Base-by-base conservation (phyloP, 2,113 vertebrate species). In the Porphyrio hochstetteri region DNA sequence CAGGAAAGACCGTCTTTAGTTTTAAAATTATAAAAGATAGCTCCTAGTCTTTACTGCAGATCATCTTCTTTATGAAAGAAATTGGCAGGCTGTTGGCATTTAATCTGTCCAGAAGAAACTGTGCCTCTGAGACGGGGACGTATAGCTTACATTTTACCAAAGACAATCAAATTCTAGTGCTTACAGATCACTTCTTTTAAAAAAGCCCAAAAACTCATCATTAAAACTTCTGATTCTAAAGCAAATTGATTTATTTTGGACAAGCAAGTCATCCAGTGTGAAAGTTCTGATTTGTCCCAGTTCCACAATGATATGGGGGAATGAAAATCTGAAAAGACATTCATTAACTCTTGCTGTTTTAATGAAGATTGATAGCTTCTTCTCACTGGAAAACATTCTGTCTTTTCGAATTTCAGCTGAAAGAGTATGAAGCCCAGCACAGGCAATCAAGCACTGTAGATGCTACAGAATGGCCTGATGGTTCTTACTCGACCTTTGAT, bases 381-480 rank as follows among this genome's bases (percentile, higher is more conserved):
- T 61, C 44, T 72, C 27, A 53, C 59, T 65, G 53, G 21, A 77
- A 89, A 72, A 85, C 44, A 1, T 89, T 94, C 16, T 90, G 40
- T 92, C 57, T 95, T 82, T 81, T 93, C 56, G 98, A 96, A 97
- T 98, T 98, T 97, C 98, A 99, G 99, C 98, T 99, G 97, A 99
- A 99, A 97, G 99, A 99, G 86, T 99, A 99, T 92, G 99, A 99
- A 97, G 98, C 98, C 40, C 99, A 99, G 96, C 99, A 98, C 98
- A 98, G 98, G 97, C 99, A 99, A 64, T 98, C 98, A 5, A 96
- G 98, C 79, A 92, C 98, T 97, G 93, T 97, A 97, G 99, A 99
- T 95, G 97, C 98, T 97, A 91, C 98, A 85, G 99, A 99, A 95
- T 99, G 99, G 99, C 98, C 99, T 91, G 99, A 99, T 4, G 98